These are phyloP conservation scores for Panagrolaimus sp. DNA, from an alignment of 1,140 invertebrate genomes.

Conservation along the genomic window DNA sequence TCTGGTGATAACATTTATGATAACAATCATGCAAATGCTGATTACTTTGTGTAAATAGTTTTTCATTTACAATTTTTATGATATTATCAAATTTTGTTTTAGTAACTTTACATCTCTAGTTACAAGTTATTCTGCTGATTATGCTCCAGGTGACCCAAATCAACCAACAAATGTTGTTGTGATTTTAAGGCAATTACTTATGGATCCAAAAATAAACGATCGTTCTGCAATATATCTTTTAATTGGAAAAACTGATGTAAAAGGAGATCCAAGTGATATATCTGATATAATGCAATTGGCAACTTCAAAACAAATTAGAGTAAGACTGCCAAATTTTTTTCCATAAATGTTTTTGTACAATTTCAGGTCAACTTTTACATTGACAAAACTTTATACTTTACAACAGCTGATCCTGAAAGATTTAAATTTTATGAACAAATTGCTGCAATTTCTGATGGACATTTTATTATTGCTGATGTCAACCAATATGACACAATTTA, in stretches of 20 bases:
- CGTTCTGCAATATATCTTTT: not conserved
- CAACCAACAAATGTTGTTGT: not conserved
- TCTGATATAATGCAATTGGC: not conserved
- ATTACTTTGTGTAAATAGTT: no score
- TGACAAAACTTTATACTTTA: not conserved
- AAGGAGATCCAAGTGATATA: not conserved
- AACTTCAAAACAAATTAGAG: constrained; percentile 1
- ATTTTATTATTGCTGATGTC: not conserved
- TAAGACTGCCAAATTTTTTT: not conserved
- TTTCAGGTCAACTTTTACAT: not conserved
- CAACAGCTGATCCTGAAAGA: not conserved
- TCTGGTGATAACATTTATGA: no score
- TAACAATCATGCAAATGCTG: no score
- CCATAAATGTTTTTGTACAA: not conserved
- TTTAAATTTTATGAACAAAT: constrained; percentile 2
- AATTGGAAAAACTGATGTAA: not conserved
- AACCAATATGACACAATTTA: not conserved
- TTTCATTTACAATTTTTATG: no score
- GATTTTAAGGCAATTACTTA: not conserved
- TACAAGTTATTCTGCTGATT: not conserved
- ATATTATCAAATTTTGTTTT: not conserved
- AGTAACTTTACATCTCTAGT: not conserved
- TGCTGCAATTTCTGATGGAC: not conserved
- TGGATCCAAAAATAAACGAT: not conserved
- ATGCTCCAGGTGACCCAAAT: not conserved